These are phyloP conservation scores for Mythimna loreyi DNA, from an alignment of 2,888 invertebrate genomes.

Conservation along the genomic window DNA sequence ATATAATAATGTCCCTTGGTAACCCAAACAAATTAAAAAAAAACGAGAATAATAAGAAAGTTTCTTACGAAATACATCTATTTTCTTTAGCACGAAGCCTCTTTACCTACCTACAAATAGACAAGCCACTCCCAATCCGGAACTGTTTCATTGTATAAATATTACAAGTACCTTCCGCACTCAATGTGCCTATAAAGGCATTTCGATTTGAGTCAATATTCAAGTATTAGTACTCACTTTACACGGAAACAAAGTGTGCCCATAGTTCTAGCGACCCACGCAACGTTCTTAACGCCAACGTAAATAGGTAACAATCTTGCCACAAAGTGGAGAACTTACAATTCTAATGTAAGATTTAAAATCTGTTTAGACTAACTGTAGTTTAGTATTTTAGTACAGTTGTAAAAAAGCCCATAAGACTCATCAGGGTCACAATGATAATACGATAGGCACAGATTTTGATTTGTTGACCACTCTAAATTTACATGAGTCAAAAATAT, in stretches of 20 bases:
- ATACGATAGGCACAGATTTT: too few relatives aligned
- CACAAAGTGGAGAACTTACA: constrained; percentile 23
- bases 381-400: too few relatives aligned
- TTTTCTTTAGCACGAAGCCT: constrained; percentile 2
- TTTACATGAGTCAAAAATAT: too few relatives aligned
- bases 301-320: constrained; percentile 55
- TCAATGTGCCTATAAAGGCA: constrained; percentile 40
- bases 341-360: constrained; percentile 27
- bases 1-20: too few relatives aligned
- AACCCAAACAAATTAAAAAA: too few relatives aligned
- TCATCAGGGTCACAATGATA: too few relatives aligned
- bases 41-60: too few relatives aligned
- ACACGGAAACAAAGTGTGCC: constrained; percentile 55
- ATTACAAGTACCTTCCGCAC: constrained; percentile 51
- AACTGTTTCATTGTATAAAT: constrained; percentile 48
- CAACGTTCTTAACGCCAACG: constrained; percentile 56
- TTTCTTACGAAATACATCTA: not conserved
- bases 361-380: constrained; percentile 27
- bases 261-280: constrained; percentile 45
- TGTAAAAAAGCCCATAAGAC: too few relatives aligned
- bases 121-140: constrained; percentile 30
- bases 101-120: constrained; percentile 2
- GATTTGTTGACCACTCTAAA: too few relatives aligned
- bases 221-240: constrained; percentile 54
- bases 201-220: constrained; percentile 57